A percentile compares a stretch with the other conserved stretches of the same genome.
Conservation (phyloP, 2,113 vertebrate species). For the Crypturellus undulatus region DNA sequence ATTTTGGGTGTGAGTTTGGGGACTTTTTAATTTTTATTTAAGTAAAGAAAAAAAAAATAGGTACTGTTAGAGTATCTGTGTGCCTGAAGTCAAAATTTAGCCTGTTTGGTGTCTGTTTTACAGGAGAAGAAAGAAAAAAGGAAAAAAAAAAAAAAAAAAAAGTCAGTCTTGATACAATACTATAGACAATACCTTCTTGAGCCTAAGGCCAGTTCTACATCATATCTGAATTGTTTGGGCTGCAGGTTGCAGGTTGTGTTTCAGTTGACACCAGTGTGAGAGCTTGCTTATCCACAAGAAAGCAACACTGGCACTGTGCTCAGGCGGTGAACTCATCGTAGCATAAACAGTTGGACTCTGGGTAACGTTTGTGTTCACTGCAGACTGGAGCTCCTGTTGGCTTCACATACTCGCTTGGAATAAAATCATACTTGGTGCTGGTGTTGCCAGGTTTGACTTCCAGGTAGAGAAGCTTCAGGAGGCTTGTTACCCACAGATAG, state of each 20-base stretch:
- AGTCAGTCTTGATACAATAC: not conserved
- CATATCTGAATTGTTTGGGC: not conserved
- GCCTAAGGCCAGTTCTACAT: not conserved
- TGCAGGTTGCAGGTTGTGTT: not conserved
- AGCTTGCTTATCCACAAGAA: not conserved
- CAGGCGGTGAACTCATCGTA: not conserved
- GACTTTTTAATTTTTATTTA: not conserved
- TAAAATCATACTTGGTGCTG: not conserved
- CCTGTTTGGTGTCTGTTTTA: not conserved
- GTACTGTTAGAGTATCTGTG: not conserved
- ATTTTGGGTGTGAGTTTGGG: not conserved
- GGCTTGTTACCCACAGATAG: not conserved
- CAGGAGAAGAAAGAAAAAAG: not conserved
- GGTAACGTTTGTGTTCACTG: not conserved
- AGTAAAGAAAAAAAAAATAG: not conserved
- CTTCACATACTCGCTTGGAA: not conserved
- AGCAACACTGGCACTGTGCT: not conserved
- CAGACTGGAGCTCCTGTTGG: not conserved
- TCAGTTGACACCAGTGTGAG: not conserved
- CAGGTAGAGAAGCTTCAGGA: not conserved
- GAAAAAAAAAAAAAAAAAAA: fast-evolving
- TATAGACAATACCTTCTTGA: not conserved
- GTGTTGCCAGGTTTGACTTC: not conserved
- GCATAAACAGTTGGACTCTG: not conserved
- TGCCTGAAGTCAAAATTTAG: not conserved